Conservation (phyloP, 2,888 invertebrate genomes). For the Torymus aiolomorphi region DNA sequence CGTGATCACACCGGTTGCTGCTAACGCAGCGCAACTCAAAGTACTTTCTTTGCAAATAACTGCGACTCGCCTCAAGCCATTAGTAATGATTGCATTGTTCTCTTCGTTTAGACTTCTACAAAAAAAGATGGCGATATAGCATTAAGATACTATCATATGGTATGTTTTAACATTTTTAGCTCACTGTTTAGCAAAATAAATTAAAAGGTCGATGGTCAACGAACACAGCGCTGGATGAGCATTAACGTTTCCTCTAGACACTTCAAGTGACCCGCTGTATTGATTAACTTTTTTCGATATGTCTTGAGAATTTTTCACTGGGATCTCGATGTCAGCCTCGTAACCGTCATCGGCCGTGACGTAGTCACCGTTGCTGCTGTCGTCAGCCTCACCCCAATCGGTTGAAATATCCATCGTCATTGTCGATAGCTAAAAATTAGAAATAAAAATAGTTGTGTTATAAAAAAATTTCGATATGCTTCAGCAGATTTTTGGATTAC, state of each 20-base stretch:
- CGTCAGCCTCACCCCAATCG: slow-evolving; percentile 67
- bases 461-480: no score
- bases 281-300: slow-evolving; percentile 59
- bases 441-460: no score
- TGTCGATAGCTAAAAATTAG: slow-evolving; percentile 66
- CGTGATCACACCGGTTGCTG: slow-evolving; percentile 72
- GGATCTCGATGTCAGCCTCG: slow-evolving; percentile 81
- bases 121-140: slow-evolving; percentile 9
- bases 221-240: slow-evolving; percentile 80
- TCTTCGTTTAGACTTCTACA: slow-evolving; percentile 68
- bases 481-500: no score
- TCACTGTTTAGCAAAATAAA: slow-evolving; percentile 79
- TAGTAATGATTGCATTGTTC: slow-evolving; percentile 66
- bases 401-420: slow-evolving; percentile 69
- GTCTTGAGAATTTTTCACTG: slow-evolving; percentile 66
- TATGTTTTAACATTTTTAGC: slow-evolving; percentile 28
- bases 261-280: slow-evolving; percentile 66
- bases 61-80: slow-evolving; percentile 72
- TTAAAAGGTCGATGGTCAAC: slow-evolving; percentile 79
- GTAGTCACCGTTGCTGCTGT: slow-evolving; percentile 73
- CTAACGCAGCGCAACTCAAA: slow-evolving; percentile 74
- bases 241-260: slow-evolving; percentile 73
- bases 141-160: no score
- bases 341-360: slow-evolving; percentile 80
- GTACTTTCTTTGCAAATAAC: slow-evolving; percentile 74